Conservation (phyloP, 2,888 invertebrate species). For the Luperina testacea region DNA sequence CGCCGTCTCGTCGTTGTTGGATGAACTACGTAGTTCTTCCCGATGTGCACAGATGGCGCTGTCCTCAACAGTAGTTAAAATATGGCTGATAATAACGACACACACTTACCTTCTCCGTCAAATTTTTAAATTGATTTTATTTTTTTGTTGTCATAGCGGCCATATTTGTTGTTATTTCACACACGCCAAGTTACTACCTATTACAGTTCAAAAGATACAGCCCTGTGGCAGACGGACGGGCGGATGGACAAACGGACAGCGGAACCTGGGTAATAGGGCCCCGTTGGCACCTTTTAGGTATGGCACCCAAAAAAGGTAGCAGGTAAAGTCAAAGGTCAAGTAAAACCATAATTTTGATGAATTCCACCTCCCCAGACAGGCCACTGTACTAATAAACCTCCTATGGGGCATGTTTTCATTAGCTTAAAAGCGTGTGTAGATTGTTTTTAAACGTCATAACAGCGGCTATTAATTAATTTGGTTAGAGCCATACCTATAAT, state of each 20-base stretch:
- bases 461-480: conserved; percentile 56
- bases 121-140: too few relatives aligned
- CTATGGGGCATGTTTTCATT: conserved; percentile 75
- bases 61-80: too few relatives aligned
- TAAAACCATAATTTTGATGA: conserved; percentile 36
- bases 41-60: too few relatives aligned
- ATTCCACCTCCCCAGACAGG: conserved; percentile 37
- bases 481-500: conserved; percentile 37
- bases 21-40: too few relatives aligned
- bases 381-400: conserved; percentile 62
- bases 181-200: too few relatives aligned
- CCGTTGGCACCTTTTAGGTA: neutral
- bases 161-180: too few relatives aligned
- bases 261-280: neutral
- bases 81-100: too few relatives aligned
- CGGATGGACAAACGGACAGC: neutral
- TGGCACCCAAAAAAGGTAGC: neutral
- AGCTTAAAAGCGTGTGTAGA: conserved; percentile 76
- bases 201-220: too few relatives aligned
- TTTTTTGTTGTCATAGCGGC: too few relatives aligned
- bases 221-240: neutral
- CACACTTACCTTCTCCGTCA: too few relatives aligned
- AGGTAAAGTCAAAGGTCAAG: too few relatives aligned
- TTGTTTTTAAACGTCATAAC: conserved; percentile 63
- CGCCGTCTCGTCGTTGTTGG: too few relatives aligned